phyloP scores from a whole-genome alignment of 2,113 vertebrate genomes.

The Pongo pygmaeus region DNA sequence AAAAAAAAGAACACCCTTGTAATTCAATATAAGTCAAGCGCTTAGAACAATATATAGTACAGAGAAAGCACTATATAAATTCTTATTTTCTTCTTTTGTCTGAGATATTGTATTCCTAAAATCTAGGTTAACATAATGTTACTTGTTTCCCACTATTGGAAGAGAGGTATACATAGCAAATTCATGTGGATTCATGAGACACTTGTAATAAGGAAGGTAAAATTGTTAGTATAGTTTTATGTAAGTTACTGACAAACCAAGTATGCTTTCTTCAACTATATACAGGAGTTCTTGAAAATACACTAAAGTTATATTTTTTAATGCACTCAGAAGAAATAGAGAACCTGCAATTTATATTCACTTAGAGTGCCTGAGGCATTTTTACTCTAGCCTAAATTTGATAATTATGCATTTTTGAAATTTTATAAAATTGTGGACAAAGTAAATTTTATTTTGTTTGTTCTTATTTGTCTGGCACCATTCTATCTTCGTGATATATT shows the following conservation, averaged over 20 bases:
- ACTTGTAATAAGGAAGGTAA: background rate
- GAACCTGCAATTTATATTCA: background rate
- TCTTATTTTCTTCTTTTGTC: background rate
- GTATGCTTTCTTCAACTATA: background rate
- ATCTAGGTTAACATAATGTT: background rate
- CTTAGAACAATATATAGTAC: background rate
- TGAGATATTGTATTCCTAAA: background rate
- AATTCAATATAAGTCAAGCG: background rate
- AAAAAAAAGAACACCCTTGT: background rate
- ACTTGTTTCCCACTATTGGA: fast-evolving
- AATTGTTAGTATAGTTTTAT: conserved; percentile 14
- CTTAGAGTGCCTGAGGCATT: background rate
- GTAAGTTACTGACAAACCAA: background rate
- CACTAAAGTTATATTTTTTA: background rate
- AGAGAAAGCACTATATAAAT: background rate
- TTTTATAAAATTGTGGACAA: background rate
- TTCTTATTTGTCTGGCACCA: conserved; percentile 25
- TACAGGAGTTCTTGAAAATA: background rate
- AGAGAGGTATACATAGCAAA: background rate
- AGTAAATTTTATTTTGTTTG: conserved; percentile 27
- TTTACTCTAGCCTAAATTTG: background rate
- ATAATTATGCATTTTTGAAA: background rate
- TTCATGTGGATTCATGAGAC: background rate
- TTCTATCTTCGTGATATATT: conserved; percentile 39
- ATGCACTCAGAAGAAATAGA: background rate